Evolutionary conservation across 2,888 invertebrate species (phyloP), one percentile per base, ranked within the genome.

Genomic region (Lamellibrachia columna): DNA sequence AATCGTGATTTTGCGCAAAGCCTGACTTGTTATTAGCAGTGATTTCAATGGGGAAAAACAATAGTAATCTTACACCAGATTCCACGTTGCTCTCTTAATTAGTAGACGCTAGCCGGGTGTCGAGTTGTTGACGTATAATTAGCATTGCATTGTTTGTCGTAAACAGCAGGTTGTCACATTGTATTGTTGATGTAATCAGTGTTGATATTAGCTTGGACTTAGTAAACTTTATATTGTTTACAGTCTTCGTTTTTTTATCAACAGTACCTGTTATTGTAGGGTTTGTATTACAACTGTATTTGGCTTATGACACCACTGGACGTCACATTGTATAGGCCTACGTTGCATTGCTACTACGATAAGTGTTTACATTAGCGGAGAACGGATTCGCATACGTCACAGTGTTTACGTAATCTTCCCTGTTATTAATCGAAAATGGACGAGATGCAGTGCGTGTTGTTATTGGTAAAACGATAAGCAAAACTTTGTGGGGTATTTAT

Each of bases 311-410:
- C 92, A 92, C 91, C 92, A 93, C 40, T 40, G 40, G 40, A 40
- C 40, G 40, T 40, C 40, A 40, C 40, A 40, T 40, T 40, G 40
- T 40, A 40, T 40, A 40, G 40, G 40, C 40, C 40, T 55, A 90
- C 91, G 53, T 15, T 93, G 11, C 90, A 92, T 55, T 15, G 53
- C 11, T 53, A n/a, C 11, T 28, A 92, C 40, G 52, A 22, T 28
- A 91, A 91, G 92, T 92, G 91, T 93, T 92, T 91, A 90, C 90
- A 92, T 58, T 92, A 92, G 91, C 75, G 6, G 2, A 75, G 15
- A n/a, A 75, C 22, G 75, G 15, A 55, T 9, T 55, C 9, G 55
- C 55, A 55, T 55, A 40, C 40, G 55, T 55, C 55, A 55, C 9
- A 55, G 9, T 55, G 55, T 55, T 55, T 9, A 3, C 4, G 55